Evolutionary conservation across 53 echinoderm and acorn worm species (phyloP).

Genomic region (Holothuria scabra): DNA sequence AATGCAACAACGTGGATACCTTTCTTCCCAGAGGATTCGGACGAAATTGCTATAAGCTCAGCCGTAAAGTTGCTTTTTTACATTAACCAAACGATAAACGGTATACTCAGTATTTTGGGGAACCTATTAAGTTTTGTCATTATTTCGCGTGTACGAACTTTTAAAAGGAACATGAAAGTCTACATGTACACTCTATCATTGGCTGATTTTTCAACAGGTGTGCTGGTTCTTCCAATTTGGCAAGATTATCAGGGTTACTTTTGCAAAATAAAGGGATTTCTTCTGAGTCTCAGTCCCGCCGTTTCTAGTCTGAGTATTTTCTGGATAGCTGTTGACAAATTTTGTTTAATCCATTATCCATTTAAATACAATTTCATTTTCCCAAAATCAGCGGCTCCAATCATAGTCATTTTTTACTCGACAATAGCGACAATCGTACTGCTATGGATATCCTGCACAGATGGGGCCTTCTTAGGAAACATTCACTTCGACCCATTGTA

Average conservation of each 20-base stretch:
- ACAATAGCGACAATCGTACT: not conserved
- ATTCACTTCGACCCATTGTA: constrained; percentile 5
- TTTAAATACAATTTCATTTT: not conserved
- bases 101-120: constrained; percentile 1
- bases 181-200: constrained; percentile 6
- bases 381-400: too few species aligned
- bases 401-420: not conserved
- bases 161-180: constrained; percentile 33
- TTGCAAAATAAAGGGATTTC: not conserved
- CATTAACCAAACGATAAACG: not conserved
- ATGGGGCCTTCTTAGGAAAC: constrained; percentile 7
- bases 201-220: not conserved
- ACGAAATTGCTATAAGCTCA: too few species aligned
- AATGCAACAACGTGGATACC: too few species aligned
- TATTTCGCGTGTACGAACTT: not conserved
- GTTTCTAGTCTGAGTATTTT: not conserved
- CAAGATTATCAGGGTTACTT: not conserved
- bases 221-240: not conserved
- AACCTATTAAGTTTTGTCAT: constrained; percentile 5
- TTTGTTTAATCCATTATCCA: not conserved
- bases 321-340: constrained; percentile 27
- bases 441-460: not conserved
- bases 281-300: not conserved
- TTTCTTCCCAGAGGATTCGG: too few species aligned
- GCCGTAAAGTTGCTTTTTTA: too few species aligned